phyloP scores from a whole-genome alignment of 2,797 vertebrate species.

The Amblyraja radiata region DNA sequence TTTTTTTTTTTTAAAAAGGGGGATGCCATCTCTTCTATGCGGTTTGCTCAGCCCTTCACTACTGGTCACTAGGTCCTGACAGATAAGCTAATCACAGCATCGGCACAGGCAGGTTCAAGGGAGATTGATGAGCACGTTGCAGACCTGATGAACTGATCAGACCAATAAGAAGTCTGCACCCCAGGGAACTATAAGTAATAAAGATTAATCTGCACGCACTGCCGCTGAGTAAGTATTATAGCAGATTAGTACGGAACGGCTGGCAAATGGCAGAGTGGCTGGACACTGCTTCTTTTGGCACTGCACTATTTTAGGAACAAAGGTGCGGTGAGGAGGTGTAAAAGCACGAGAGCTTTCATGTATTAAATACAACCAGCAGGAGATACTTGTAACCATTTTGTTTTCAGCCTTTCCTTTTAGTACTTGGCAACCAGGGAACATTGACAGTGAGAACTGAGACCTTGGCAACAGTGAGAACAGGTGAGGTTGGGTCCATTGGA shows the following conservation, averaged over 20 bases:
- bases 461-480: too few species aligned
- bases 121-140: neutral
- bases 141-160: conserved; percentile 36
- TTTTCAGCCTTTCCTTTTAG: neutral
- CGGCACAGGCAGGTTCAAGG: neutral
- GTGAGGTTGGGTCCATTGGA: neutral
- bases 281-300: neutral
- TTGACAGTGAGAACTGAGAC: neutral
- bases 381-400: neutral
- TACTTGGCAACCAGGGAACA: neutral
- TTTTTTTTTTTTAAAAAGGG: neutral
- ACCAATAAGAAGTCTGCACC: conserved; percentile 15
- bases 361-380: neutral
- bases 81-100: conserved; percentile 29
- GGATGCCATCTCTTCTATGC: neutral
- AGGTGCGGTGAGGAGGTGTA: neutral
- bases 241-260: neutral
- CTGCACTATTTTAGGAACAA: neutral
- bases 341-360: neutral
- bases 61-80: conserved; percentile 1
- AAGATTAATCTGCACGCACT: neutral
- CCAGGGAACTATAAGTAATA: conserved; percentile 7
- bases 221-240: conserved; percentile 8
- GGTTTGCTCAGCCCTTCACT: neutral
- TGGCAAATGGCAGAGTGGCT: neutral